Evolutionary conservation across 2,888 invertebrate species (phyloP).

Genomic region (Callyntrura sp.): DNA sequence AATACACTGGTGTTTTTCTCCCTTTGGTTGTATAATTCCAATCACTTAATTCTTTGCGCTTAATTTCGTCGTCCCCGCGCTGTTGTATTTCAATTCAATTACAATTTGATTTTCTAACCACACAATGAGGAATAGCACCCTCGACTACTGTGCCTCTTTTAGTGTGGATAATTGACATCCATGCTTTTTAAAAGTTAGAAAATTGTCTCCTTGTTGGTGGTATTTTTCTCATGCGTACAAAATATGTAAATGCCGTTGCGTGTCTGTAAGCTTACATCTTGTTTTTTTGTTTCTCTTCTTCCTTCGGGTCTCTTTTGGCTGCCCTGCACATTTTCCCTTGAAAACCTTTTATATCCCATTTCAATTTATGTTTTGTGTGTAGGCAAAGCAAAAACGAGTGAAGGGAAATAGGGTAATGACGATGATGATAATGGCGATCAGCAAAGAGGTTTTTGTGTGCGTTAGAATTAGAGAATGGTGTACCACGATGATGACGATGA

Average conservation of each 20-base stretch:
- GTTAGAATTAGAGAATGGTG: slow-evolving; percentile 56
- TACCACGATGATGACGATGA: not conserved
- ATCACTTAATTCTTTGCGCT: too few relatives aligned
- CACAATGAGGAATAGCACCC: slow-evolving; percentile 1
- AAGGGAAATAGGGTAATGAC: not conserved
- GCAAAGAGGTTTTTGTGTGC: slow-evolving; percentile 19
- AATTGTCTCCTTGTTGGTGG: slow-evolving; percentile 25
- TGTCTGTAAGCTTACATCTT: not conserved
- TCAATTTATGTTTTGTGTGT: slow-evolving; percentile 37
- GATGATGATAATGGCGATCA: slow-evolving; percentile 4
- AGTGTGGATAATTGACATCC: not conserved
- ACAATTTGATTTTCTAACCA: not conserved
- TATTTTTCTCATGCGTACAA: slow-evolving; percentile 11
- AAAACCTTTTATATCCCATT: slow-evolving; percentile 39
- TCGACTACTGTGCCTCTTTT: not conserved
- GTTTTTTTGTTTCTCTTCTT: not conserved
- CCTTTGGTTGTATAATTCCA: too few relatives aligned
- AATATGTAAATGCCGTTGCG: slow-evolving; percentile 8
- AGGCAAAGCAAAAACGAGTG: slow-evolving; percentile 2
- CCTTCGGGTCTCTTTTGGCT: not conserved
- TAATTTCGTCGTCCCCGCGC: too few relatives aligned
- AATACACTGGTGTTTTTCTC: too few relatives aligned
- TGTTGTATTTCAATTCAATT: too few relatives aligned
- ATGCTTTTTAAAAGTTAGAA: not conserved
- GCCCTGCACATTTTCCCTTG: slow-evolving; percentile 6